phyloP scores from a whole-genome alignment of 2,888 invertebrate genomes.

The Brachynemurus nebulosus region DNA sequence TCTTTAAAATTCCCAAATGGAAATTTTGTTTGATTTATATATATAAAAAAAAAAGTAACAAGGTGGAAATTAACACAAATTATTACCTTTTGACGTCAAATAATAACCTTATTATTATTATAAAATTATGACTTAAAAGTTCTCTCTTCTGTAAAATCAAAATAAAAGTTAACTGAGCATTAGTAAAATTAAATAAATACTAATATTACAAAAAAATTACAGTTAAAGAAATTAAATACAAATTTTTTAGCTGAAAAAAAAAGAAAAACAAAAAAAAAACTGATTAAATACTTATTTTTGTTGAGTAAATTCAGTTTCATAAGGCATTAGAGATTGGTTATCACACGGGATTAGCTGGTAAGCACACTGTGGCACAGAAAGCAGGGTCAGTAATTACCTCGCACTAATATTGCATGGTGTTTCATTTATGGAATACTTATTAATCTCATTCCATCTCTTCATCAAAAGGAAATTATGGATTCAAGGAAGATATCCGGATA shows the following conservation, averaged over 20 bases:
- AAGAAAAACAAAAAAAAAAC: neutral
- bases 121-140: too few species aligned
- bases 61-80: too few species aligned
- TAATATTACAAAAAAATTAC: neutral
- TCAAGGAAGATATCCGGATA: too few species aligned
- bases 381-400: constrained; percentile 5
- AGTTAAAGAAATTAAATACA: neutral
- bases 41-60: too few species aligned
- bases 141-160: too few species aligned
- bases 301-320: neutral
- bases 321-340: neutral
- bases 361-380: neutral
- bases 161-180: too few species aligned
- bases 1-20: too few species aligned
- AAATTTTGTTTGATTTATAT: too few species aligned
- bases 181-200: too few species aligned
- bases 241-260: neutral
- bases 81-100: too few species aligned
- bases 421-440: constrained; percentile 1
- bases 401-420: constrained; percentile 9
- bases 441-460: neutral
- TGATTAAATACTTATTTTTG: neutral
- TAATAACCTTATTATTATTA: too few species aligned
- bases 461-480: neutral
- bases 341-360: neutral